Evolutionary conservation across 2,113 vertebrate species (phyloP).

Genomic region (Tringa solitaria): DNA sequence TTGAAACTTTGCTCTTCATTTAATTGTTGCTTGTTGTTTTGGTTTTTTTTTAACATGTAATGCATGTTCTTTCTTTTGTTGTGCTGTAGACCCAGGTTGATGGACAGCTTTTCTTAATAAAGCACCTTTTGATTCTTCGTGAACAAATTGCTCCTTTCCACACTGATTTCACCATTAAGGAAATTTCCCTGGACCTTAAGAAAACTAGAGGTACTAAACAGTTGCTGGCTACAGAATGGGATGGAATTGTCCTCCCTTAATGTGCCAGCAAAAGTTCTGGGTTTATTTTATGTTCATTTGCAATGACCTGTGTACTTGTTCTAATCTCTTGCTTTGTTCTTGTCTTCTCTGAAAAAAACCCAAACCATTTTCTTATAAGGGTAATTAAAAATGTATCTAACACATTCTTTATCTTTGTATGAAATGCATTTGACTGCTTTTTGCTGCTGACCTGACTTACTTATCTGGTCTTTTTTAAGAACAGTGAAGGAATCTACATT

Average conservation of each 20-base stretch:
- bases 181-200: slow-evolving; percentile 99
- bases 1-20: not conserved
- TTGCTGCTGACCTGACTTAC: not conserved
- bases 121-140: slow-evolving; percentile 97
- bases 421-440: not conserved
- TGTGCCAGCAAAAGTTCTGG: slow-evolving; percentile 61
- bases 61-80: slow-evolving; percentile 69
- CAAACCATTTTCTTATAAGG: not conserved
- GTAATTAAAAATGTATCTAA: not conserved
- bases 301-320: slow-evolving; percentile 66
- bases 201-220: slow-evolving; percentile 92
- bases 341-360: not conserved
- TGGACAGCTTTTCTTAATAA: slow-evolving; percentile 98
- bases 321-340: slow-evolving; percentile 42
- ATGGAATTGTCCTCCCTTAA: slow-evolving; percentile 23
- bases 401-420: not conserved
- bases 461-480: not conserved
- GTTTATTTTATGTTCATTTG: slow-evolving; percentile 83
- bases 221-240: slow-evolving; percentile 68
- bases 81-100: slow-evolving; percentile 88
- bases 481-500: not conserved
- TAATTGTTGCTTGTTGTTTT: not conserved
- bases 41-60: not conserved
- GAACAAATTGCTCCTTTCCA: slow-evolving; percentile 99
- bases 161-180: slow-evolving; percentile 99